These are phyloP conservation scores for Mamestra configurata DNA, from an alignment of 1,140 invertebrate species.

Conservation along the genomic window DNA sequence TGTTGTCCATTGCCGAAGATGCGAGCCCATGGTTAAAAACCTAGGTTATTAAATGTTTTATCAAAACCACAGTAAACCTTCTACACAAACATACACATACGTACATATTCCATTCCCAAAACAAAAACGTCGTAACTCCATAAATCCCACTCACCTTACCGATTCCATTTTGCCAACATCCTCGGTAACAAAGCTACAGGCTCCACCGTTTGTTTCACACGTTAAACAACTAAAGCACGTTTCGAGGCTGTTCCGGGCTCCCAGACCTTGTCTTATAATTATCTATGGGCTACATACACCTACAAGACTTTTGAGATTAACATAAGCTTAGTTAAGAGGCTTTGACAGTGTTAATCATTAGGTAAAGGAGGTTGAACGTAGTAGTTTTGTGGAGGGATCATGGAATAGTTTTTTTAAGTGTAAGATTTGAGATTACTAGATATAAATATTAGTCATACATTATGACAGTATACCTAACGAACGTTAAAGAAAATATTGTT, in stretches of 20 bases:
- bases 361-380: background rate
- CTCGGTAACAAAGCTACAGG: constrained; percentile 29
- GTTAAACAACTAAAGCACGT: constrained; percentile 58
- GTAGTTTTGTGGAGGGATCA: background rate
- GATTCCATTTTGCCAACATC: constrained; percentile 9
- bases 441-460: too few relatives aligned
- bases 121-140: too few relatives aligned
- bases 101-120: too few relatives aligned
- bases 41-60: too few relatives aligned
- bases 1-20: too few relatives aligned
- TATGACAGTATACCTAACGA: too few relatives aligned
- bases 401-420: too few relatives aligned
- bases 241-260: constrained; percentile 44
- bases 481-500: too few relatives aligned
- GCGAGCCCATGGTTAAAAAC: too few relatives aligned
- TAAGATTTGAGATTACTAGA: too few relatives aligned
- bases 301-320: background rate
- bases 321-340: background rate
- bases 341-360: constrained; percentile 15
- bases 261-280: constrained; percentile 44
- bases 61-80: background rate
- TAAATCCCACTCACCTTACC: background rate
- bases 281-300: constrained; percentile 8
- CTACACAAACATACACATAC: too few relatives aligned
- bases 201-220: constrained; percentile 55